Base-by-base conservation (phyloP, 2,888 invertebrate genomes). In the Protodeltote pygarga region DNA sequence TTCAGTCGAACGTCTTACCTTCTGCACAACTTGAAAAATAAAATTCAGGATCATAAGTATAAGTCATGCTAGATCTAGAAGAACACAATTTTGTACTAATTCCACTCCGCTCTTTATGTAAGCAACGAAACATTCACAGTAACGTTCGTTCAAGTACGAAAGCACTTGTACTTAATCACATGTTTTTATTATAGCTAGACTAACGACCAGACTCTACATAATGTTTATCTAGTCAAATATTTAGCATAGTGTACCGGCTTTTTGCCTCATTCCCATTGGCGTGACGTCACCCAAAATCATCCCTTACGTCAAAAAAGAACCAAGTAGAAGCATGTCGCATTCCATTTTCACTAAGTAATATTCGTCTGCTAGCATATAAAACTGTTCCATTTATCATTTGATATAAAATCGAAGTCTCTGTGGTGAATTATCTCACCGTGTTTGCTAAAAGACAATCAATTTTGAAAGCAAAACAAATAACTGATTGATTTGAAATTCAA, bases 381-480 rank as follows among this genome's bases (percentile, higher is more conserved):
- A 38, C 13, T 25, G 5, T 2, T 21, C 3, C n/a, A 17, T 23
- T 25, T 4, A 27, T 42, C 9, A 23, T 20, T 21, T 34, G 5
- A 16, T 34, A 41, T 37, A 23, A 31, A 23, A 29, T 14, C 8
- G 23, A 19, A 37, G 5, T 28, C 8, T 3, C 13, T 28, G 13
- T n/a, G 21, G 9, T 3, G 17, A 55, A 46, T 48, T 32, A 37
- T 37, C 40, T 40, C 32, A 24, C 33, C 19, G 21, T 35, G 39
- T 54, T 50, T 51, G 29, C 37, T 19, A 34, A 48, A 58, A 35
- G 42, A 29, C 37, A 51, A 45, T 51, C 41, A 54, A 60, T 40
- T 45, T 58, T 42, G 15, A 24, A 55, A 46, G 38, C 48, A 60
- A 51, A 69, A 68, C 55, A 65, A 68, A 69, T 52, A 69, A 47